These are phyloP conservation scores for Aptenodytes forsteri DNA, from an alignment of 2,113 vertebrate genomes.

Conservation along the genomic window DNA sequence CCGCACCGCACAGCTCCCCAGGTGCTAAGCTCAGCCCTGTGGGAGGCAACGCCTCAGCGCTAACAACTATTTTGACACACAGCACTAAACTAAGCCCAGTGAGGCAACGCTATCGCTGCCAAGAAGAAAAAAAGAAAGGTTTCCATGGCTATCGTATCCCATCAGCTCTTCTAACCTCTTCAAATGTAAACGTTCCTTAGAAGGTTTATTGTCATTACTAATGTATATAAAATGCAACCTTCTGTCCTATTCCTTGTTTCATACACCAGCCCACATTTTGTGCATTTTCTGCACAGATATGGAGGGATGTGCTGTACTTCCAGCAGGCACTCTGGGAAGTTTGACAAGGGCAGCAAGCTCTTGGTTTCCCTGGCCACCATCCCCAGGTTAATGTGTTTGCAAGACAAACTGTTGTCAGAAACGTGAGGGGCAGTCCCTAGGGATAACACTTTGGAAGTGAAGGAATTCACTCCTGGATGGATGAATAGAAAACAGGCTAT, in stretches of 20 bases:
- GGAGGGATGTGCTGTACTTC: not conserved
- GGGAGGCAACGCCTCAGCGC: not conserved
- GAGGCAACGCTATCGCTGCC: not conserved
- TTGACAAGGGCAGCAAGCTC: not conserved
- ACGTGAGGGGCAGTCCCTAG: not conserved
- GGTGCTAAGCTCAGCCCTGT: not conserved
- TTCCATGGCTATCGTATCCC: not conserved
- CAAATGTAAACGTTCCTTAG: not conserved
- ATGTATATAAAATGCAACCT: not conserved
- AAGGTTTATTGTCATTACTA: not conserved
- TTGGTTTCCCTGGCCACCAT: not conserved
- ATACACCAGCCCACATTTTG: rapidly evolving
- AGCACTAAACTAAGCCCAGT: not conserved
- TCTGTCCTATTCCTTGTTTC: not conserved
- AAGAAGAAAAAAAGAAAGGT: not conserved
- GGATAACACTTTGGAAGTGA: not conserved
- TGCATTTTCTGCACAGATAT: not conserved
- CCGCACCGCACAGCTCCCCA: not conserved
- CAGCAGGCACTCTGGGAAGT: not conserved
- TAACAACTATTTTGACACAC: not conserved
- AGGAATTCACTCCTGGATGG: not conserved
- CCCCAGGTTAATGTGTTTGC: not conserved
- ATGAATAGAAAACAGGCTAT: not conserved
- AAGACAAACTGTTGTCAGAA: not conserved
- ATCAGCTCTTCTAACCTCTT: not conserved